phyloP scores from a whole-genome alignment of 1,140 invertebrate genomes.

The Drosophila simulans region DNA sequence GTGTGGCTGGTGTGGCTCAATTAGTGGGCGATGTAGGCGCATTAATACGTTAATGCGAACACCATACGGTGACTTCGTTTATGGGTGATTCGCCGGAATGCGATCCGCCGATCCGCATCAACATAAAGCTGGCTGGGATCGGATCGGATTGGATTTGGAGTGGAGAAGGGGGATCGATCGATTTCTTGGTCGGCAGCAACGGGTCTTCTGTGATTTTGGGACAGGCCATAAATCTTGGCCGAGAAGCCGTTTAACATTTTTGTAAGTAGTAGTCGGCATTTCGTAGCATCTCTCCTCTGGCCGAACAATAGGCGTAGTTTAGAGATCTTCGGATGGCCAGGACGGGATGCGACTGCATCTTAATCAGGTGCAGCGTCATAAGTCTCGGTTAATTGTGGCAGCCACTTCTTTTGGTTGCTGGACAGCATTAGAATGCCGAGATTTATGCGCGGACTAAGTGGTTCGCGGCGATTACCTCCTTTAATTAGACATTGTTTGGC shows the following conservation, averaged over 20 bases:
- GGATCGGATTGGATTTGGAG: background rate
- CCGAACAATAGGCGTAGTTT: slow-evolving; percentile 75
- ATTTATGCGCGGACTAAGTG: slow-evolving; percentile 72
- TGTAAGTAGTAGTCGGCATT: slow-evolving; percentile 59
- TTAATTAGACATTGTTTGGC: slow-evolving; percentile 65
- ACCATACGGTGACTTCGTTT: slow-evolving; percentile 57
- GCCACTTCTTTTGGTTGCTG: slow-evolving; percentile 6
- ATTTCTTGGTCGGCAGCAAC: slow-evolving; percentile 56
- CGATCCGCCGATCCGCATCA: slow-evolving; percentile 27
- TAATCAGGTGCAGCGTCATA: slow-evolving; percentile 72
- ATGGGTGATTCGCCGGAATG: slow-evolving; percentile 74
- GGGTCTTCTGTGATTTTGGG: slow-evolving; percentile 78
- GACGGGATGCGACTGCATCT: slow-evolving; percentile 46
- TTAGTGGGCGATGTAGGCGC: slow-evolving; percentile 81
- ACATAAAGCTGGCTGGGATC: background rate
- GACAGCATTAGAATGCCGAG: slow-evolving; percentile 30
- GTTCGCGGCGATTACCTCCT: slow-evolving; percentile 36
- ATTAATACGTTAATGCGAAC: slow-evolving; percentile 73
- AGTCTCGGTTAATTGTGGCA: slow-evolving; percentile 73
- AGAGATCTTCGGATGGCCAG: slow-evolving; percentile 48
- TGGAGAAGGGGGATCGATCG: background rate
- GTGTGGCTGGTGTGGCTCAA: slow-evolving; percentile 64
- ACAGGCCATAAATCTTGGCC: slow-evolving; percentile 76
- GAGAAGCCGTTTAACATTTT: slow-evolving; percentile 70
- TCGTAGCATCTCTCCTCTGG: slow-evolving; percentile 13